A percentile compares a stretch with the other conserved stretches of the same genome.
Evolutionary conservation across 2,888 invertebrate species (phyloP).

Genomic region (Heteromurus nitidus): DNA sequence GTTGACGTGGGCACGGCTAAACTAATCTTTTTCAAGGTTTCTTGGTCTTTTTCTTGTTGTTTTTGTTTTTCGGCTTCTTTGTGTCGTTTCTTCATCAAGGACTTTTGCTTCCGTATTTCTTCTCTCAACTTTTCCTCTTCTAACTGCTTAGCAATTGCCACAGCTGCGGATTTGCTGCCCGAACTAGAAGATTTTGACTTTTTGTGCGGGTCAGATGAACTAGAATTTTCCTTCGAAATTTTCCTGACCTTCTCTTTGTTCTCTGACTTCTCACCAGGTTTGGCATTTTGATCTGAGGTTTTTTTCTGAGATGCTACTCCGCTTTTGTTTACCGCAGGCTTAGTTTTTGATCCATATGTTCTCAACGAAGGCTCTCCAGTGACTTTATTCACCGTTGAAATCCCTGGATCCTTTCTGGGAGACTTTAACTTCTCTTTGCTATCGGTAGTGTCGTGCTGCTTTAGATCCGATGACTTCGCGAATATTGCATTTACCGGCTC

Average conservation of each 20-base stretch:
- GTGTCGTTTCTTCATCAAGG: conserved; percentile 76
- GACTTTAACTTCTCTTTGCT: conserved; percentile 46
- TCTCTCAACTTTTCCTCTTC: conserved; percentile 73
- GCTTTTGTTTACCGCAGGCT: conserved; percentile 74
- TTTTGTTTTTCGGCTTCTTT: conserved; percentile 73
- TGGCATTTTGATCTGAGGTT: conserved; percentile 45
- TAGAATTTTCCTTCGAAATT: conserved; percentile 65
- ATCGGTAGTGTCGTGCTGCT: conserved; percentile 1
- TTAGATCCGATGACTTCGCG: not conserved
- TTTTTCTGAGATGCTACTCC: conserved; percentile 42
- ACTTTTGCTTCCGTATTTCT: conserved; percentile 74
- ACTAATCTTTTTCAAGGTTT: conserved; percentile 78
- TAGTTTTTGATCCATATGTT: conserved; percentile 73
- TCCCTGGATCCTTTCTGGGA: conserved; percentile 58
- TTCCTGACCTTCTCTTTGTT: conserved; percentile 46
- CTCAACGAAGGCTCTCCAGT: conserved; percentile 20
- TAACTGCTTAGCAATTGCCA: conserved; percentile 65
- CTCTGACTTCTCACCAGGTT: conserved; percentile 27
- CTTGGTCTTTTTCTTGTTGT: conserved; percentile 81
- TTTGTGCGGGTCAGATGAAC: conserved; percentile 17
- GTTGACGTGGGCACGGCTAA: conserved; percentile 31
- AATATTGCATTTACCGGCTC: not conserved
- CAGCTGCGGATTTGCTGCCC: conserved; percentile 43
- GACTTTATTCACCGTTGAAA: conserved; percentile 42
- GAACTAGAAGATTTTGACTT: conserved; percentile 45